Evolutionary conservation across 2,888 invertebrate species (phyloP).

Genomic region (Tipula helvola): DNA sequence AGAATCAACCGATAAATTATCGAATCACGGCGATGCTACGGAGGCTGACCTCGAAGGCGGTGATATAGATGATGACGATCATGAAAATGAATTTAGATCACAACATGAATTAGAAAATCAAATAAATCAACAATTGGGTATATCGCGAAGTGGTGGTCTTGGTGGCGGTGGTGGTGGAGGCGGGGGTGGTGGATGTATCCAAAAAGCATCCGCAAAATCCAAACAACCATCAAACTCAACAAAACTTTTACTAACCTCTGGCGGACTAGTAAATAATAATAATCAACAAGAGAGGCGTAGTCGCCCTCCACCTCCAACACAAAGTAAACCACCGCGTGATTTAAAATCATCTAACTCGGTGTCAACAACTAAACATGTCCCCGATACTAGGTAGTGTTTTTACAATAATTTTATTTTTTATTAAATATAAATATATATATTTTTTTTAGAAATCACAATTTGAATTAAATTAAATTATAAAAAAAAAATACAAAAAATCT

Average conservation of each 20-base stretch:
- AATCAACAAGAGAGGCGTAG: conserved; percentile 15
- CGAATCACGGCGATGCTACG: background rate
- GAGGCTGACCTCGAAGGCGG: background rate
- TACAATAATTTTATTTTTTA: conserved; percentile 5
- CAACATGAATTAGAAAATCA: conserved; percentile 17
- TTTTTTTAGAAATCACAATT: background rate
- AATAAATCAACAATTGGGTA: conserved; percentile 15
- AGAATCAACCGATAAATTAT: background rate
- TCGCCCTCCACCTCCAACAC: conserved; percentile 23
- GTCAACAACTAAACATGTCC: conserved; percentile 35
- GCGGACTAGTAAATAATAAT: background rate
- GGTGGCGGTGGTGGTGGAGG: conserved; percentile 23
- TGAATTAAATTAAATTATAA: background rate
- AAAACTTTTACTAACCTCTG: background rate
- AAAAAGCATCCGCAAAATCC: background rate
- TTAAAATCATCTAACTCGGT: conserved; percentile 21
- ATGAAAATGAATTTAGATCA: conserved; percentile 21
- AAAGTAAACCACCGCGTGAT: conserved; percentile 28
- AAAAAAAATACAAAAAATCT: background rate
- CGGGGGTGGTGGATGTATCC: conserved; percentile 19
- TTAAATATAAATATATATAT: background rate
- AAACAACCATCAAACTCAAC: background rate
- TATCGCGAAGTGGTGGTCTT: conserved; percentile 20
- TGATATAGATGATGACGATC: conserved; percentile 16
- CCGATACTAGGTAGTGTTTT: conserved; percentile 37